Conservation (phyloP, 2,113 vertebrate species). For the Theristicus caerulescens region DNA sequence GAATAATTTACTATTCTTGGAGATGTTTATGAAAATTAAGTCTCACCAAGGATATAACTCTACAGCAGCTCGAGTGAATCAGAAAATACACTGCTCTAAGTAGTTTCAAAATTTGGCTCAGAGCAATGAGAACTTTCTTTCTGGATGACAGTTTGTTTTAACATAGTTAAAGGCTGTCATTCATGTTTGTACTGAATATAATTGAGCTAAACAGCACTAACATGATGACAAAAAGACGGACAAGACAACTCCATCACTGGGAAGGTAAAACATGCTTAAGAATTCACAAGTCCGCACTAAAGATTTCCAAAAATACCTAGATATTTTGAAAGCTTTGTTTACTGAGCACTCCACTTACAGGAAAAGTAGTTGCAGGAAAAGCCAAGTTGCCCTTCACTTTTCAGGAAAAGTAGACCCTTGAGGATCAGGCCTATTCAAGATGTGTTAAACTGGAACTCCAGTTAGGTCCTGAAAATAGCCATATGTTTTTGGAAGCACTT, state of each 20-base stretch:
- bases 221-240: neutral
- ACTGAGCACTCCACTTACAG: neutral
- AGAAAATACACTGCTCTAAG: neutral
- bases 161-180: neutral
- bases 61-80: neutral
- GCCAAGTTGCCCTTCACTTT: neutral
- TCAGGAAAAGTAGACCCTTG: neutral
- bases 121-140: neutral
- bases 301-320: neutral
- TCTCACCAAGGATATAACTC: neutral
- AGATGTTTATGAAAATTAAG: slow-evolving; percentile 30
- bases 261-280: neutral
- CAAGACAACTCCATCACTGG: neutral
- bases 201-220: neutral
- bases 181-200: neutral
- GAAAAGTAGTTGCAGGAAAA: neutral
- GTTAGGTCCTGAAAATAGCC: neutral
- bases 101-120: neutral
- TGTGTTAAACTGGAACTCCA: neutral
- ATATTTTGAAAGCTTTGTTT: neutral
- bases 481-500: neutral
- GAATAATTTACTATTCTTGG: slow-evolving; percentile 56
- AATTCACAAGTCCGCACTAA: neutral
- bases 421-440: neutral
- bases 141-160: slow-evolving; percentile 5